A percentile compares a stretch with the other conserved stretches of the same genome.
Evolutionary conservation across 2,888 invertebrate species (phyloP).

Genomic region (Oscheius onirici): DNA sequence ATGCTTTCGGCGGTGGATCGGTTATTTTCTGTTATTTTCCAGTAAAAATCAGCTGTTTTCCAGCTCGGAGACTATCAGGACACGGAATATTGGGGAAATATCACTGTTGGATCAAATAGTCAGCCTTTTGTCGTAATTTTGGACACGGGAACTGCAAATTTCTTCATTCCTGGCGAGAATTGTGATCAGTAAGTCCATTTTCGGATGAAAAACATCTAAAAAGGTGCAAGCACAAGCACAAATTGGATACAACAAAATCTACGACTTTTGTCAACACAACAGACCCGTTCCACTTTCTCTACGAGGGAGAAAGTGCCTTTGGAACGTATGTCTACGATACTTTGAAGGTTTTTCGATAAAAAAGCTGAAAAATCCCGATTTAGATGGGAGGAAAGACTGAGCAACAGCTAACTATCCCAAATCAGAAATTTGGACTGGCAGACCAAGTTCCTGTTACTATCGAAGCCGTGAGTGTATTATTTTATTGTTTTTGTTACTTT

Average conservation of each 20-base stretch:
- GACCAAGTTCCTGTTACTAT: background rate
- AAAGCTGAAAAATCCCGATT: background rate
- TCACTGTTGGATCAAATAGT: slow-evolving; percentile 1
- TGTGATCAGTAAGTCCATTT: background rate
- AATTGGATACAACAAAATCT: background rate
- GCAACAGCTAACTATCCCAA: slow-evolving; percentile 8
- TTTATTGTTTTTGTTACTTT: no score
- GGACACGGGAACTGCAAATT: slow-evolving; percentile 4
- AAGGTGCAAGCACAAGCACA: slow-evolving; percentile 8
- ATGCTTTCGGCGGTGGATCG: background rate
- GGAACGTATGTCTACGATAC: slow-evolving; percentile 1
- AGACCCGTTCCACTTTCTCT: background rate
- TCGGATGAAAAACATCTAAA: background rate
- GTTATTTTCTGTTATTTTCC: background rate
- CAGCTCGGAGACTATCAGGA: slow-evolving; percentile 19
- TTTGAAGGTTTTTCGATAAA: background rate
- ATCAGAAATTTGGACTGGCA: slow-evolving; percentile 8
- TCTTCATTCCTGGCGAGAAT: slow-evolving; percentile 1
- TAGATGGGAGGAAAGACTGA: slow-evolving; percentile 10
- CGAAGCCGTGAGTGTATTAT: background rate
- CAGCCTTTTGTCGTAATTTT: slow-evolving; percentile 8
- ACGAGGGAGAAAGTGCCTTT: slow-evolving; percentile 4
- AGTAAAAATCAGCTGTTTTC: background rate
- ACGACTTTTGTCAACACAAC: background rate
- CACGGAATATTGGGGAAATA: slow-evolving; percentile 13